phyloP scores from a whole-genome alignment of 2,113 vertebrate species.

The Rhinogobius similis region DNA sequence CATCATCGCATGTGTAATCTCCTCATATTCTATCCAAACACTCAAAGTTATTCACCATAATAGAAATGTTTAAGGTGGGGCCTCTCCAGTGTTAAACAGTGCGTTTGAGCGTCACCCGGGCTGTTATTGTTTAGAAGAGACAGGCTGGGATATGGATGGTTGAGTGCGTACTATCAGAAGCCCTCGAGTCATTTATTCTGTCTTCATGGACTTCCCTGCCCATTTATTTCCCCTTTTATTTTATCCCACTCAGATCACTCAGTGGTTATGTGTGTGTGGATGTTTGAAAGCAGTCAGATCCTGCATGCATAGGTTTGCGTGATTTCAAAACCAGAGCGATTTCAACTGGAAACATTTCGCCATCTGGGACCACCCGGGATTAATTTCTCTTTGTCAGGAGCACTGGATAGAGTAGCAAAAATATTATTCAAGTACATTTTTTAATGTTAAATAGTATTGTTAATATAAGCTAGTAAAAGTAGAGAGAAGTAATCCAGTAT shows the following conservation, averaged over 20 bases:
- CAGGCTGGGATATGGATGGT: slow-evolving; percentile 13
- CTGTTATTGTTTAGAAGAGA: slow-evolving; percentile 10
- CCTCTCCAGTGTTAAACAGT: slow-evolving; percentile 63
- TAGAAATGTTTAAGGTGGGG: slow-evolving; percentile 66
- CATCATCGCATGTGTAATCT: slow-evolving; percentile 78
- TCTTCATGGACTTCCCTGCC: slow-evolving; percentile 18
- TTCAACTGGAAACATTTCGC: slow-evolving; percentile 60
- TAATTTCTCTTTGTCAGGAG: slow-evolving; percentile 62
- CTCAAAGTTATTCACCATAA: slow-evolving; percentile 65
- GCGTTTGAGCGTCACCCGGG: slow-evolving; percentile 33
- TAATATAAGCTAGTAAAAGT: background rate
- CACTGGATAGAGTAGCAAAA: slow-evolving; percentile 11
- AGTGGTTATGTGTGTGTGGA: background rate
- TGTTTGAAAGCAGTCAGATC: slow-evolving; percentile 23
- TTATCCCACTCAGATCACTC: slow-evolving; percentile 19
- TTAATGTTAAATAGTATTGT: background rate
- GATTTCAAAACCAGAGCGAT: slow-evolving; percentile 65
- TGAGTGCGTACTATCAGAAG: slow-evolving; percentile 34
- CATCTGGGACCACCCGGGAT: slow-evolving; percentile 56
- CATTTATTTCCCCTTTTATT: slow-evolving; percentile 39
- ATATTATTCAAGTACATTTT: background rate
- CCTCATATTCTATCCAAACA: slow-evolving; percentile 78
- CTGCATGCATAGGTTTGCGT: slow-evolving; percentile 25
- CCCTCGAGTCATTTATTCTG: slow-evolving; percentile 29
- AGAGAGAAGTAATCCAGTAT: background rate